Percentiles rank a stretch among this genome's conserved stretches.
These are phyloP conservation scores for Malthinus seriepunctatus DNA, from an alignment of 2,888 invertebrate species.

Conservation along the genomic window DNA sequence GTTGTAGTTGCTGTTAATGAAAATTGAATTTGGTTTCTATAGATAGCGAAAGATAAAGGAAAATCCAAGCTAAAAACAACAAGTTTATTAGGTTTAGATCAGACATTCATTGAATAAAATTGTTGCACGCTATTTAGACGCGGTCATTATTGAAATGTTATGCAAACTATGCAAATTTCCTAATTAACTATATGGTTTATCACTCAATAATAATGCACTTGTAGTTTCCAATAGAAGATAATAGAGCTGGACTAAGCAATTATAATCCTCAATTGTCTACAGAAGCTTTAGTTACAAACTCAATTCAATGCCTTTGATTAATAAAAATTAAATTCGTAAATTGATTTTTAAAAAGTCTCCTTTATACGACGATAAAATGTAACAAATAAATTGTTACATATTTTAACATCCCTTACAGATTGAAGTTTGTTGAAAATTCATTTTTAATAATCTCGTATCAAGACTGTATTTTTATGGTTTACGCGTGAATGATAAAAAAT, in stretches of 20 bases:
- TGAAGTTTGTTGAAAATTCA: slow-evolving; percentile 3
- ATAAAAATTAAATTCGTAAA: too few relatives aligned
- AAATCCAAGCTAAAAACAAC: slow-evolving; percentile 11
- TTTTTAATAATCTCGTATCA: slow-evolving; percentile 2
- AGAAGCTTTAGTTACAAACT: slow-evolving; percentile 1
- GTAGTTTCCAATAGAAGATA: slow-evolving; percentile 24
- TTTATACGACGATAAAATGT: too few relatives aligned
- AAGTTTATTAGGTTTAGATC: slow-evolving; percentile 1
- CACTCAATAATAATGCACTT: slow-evolving; percentile 31
- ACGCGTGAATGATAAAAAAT: slow-evolving; percentile 7
- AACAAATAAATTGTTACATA: too few relatives aligned
- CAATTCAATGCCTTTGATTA: too few relatives aligned
- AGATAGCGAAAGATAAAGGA: background rate
- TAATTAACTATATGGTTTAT: slow-evolving; percentile 35
- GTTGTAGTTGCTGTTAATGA: slow-evolving; percentile 16
- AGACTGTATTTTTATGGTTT: background rate
- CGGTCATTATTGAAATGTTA: slow-evolving; percentile 18
- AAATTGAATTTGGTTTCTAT: slow-evolving; percentile 14
- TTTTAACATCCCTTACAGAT: too few relatives aligned
- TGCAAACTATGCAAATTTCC: slow-evolving; percentile 35
- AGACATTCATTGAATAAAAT: slow-evolving; percentile 11
- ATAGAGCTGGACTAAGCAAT: slow-evolving; percentile 17
- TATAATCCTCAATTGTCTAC: slow-evolving; percentile 18
- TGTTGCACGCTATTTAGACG: slow-evolving; percentile 8
- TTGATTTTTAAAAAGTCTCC: too few relatives aligned